phyloP scores from a whole-genome alignment of 2,888 invertebrate genomes.

The Erynnis tages region DNA sequence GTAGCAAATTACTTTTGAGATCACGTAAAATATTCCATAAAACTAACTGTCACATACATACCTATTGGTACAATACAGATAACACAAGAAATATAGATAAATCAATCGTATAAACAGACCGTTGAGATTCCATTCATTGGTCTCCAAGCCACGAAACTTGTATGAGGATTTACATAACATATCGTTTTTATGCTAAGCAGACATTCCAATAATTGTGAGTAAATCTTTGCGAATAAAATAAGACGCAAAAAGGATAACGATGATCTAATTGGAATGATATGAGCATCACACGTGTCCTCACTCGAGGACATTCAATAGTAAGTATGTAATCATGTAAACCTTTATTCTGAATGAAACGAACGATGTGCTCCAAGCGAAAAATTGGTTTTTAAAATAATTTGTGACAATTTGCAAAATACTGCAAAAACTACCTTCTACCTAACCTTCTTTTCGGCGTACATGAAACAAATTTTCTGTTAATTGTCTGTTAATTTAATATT shows the following conservation, averaged over 20 bases:
- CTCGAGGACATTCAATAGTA: no score
- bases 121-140: constrained; percentile 19
- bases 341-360: no score
- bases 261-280: constrained; percentile 32
- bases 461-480: no score
- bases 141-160: constrained; percentile 20
- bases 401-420: no score
- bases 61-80: constrained; percentile 12
- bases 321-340: no score
- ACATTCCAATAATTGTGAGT: constrained; percentile 23
- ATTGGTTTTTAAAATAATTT: no score
- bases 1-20: background rate
- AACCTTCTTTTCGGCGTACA: no score
- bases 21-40: constrained; percentile 3
- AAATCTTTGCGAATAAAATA: constrained; percentile 36
- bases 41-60: background rate
- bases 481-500: no score
- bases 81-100: constrained; percentile 14
- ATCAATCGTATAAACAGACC: constrained; percentile 15
- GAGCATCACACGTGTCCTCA: constrained; percentile 14
- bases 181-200: constrained; percentile 7
- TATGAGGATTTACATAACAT: constrained; percentile 12
- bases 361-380: no score
- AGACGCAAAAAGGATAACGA: constrained; percentile 46
- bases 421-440: no score